A percentile compares a stretch with the other conserved stretches of the same genome.
Evolutionary conservation across 2,113 vertebrate genomes (phyloP).

Genomic region (Ivindomyrus marchei): DNA sequence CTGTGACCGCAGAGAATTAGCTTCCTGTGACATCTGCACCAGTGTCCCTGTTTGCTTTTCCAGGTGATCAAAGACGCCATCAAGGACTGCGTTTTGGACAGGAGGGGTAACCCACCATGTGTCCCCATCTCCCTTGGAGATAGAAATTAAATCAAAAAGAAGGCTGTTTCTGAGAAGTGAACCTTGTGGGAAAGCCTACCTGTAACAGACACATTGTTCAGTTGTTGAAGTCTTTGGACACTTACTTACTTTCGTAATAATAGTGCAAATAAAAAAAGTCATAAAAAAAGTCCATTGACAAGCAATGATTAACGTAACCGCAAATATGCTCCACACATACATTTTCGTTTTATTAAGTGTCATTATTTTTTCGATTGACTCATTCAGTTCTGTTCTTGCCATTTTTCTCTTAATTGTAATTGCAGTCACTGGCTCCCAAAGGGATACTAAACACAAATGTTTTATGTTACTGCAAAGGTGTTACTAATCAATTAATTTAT

Average conservation of each 20-base stretch:
- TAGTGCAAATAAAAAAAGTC: not conserved
- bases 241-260: not conserved
- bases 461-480: not conserved
- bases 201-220: conserved; percentile 5
- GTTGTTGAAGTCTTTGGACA: not conserved
- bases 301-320: not conserved
- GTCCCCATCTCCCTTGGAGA: conserved; percentile 63
- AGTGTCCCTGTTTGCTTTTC: not conserved
- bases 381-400: not conserved
- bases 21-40: not conserved
- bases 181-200: conserved; percentile 15
- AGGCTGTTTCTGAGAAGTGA: conserved; percentile 70
- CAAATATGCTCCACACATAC: not conserved
- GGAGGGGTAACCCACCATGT: conserved; percentile 73
- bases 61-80: conserved; percentile 87
- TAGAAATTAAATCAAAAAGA: conserved; percentile 75
- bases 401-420: not conserved
- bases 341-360: not conserved
- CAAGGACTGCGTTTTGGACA: conserved; percentile 73
- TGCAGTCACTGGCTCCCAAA: not conserved
- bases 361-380: not conserved
- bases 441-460: not conserved
- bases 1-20: not conserved
- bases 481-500: not conserved
- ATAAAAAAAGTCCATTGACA: not conserved